Evolutionary conservation across 2,113 vertebrate species (phyloP).

Genomic region (Tamias sibiricus): DNA sequence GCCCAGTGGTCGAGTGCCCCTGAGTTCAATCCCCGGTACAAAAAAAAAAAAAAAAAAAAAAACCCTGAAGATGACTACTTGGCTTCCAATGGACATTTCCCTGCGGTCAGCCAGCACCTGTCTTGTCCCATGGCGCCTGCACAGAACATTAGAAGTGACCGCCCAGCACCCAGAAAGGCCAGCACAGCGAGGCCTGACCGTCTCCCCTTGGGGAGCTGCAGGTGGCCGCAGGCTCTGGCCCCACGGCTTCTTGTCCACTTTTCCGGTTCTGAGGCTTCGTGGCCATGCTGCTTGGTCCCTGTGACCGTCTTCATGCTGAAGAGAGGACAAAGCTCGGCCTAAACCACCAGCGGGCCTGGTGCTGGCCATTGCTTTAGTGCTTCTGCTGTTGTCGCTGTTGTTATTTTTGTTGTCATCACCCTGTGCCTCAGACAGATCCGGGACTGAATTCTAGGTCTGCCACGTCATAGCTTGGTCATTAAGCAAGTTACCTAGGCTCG

Average conservation of each 20-base stretch:
- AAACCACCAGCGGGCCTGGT: not conserved
- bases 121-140: not conserved
- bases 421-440: not conserved
- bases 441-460: not conserved
- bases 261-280: not conserved
- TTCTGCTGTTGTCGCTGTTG: not conserved
- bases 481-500: not conserved
- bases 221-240: not conserved
- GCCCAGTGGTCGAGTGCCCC: no score
- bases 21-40: no score
- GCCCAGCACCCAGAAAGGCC: not conserved
- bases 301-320: not conserved
- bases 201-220: not conserved
- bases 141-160: not conserved
- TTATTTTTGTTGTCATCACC: no score
- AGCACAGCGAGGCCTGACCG: not conserved
- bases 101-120: conserved; percentile 21
- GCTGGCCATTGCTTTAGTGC: not conserved
- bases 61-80: no score
- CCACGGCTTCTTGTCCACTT: not conserved
- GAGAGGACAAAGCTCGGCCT: not conserved
- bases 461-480: not conserved
- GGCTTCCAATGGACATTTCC: conserved; percentile 39
- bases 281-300: not conserved
- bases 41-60: no score